phyloP scores from a whole-genome alignment of 2,113 vertebrate genomes.

The Vimba vimba region DNA sequence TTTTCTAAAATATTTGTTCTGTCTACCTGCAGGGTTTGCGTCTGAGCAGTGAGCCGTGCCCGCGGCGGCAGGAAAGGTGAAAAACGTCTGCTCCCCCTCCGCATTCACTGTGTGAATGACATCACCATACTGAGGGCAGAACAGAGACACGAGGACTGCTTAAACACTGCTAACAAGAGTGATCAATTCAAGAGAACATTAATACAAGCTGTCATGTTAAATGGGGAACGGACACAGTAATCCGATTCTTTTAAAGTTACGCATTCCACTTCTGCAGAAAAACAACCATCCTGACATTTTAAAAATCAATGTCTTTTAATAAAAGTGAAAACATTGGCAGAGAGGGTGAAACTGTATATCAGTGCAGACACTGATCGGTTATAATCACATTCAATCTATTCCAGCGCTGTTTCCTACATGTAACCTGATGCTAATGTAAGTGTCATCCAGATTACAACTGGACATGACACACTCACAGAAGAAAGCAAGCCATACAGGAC shows the following conservation, averaged over 20 bases:
- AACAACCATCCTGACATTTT: not conserved
- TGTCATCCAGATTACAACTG: not conserved
- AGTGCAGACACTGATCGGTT: not conserved
- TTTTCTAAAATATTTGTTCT: not conserved
- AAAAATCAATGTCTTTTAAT: conserved; percentile 1
- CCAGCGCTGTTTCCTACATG: not conserved
- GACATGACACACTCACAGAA: not conserved
- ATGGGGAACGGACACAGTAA: not conserved
- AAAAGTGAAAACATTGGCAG: conserved; percentile 9
- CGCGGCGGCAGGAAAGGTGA: conserved; percentile 81
- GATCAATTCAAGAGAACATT: not conserved
- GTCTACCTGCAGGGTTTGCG: conserved; percentile 86
- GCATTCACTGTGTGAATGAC: conserved; percentile 66
- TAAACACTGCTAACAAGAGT: not conserved
- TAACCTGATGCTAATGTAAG: not conserved
- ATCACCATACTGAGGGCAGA: conserved; percentile 79
- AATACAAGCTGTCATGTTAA: not conserved
- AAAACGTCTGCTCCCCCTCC: conserved; percentile 65
- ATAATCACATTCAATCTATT: not conserved
- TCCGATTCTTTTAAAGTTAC: not conserved
- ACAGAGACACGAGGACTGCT: not conserved
- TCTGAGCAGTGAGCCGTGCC: conserved; percentile 82
- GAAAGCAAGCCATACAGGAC: not conserved
- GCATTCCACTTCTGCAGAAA: not conserved
- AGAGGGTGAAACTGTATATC: not conserved